Evolutionary conservation across 2,888 invertebrate genomes (phyloP).

Genomic region (Cosmorhoe ocellata): DNA sequence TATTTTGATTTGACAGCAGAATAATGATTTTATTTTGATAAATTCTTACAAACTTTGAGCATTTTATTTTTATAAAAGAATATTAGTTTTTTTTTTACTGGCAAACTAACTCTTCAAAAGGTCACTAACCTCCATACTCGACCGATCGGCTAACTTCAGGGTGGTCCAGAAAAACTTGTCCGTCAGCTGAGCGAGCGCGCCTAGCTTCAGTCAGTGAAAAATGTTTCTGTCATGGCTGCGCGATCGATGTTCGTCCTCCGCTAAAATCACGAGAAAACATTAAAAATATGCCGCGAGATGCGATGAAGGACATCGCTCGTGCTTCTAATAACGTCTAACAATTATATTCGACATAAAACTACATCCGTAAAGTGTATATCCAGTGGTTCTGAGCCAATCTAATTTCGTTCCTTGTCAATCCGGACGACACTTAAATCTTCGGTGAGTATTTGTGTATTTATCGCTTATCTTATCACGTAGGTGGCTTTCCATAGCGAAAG

Average conservation of each 20-base stretch:
- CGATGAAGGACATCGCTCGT: conserved; percentile 47
- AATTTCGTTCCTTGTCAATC: conserved; percentile 74
- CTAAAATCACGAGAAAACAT: conserved; percentile 71
- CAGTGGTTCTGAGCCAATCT: conserved; percentile 73
- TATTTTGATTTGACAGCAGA: too few species aligned
- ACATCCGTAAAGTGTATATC: conserved; percentile 64
- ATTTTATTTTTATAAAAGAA: neutral
- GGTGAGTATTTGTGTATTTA: conserved; percentile 68
- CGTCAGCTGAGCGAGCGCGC: conserved; percentile 75
- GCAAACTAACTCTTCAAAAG: conserved; percentile 40
- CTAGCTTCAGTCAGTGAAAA: conserved; percentile 71
- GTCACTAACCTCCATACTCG: conserved; percentile 56
- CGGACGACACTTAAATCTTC: conserved; percentile 64
- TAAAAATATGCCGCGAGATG: conserved; percentile 68
- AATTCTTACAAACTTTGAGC: too few species aligned
- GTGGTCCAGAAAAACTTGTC: conserved; percentile 56
- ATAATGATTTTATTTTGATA: too few species aligned
- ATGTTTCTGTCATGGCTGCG: conserved; percentile 76
- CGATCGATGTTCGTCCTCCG: conserved; percentile 72
- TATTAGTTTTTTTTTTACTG: conserved; percentile 30
- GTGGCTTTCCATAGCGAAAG: conserved; percentile 33
- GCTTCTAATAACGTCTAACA: conserved; percentile 52
- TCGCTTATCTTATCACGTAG: conserved; percentile 36
- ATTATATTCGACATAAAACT: conserved; percentile 55
- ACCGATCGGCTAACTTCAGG: conserved; percentile 56